Percentiles rank a stretch among this genome's conserved stretches.
phyloP scores from a whole-genome alignment of 2,888 invertebrate species.

The Protula sp. region DNA sequence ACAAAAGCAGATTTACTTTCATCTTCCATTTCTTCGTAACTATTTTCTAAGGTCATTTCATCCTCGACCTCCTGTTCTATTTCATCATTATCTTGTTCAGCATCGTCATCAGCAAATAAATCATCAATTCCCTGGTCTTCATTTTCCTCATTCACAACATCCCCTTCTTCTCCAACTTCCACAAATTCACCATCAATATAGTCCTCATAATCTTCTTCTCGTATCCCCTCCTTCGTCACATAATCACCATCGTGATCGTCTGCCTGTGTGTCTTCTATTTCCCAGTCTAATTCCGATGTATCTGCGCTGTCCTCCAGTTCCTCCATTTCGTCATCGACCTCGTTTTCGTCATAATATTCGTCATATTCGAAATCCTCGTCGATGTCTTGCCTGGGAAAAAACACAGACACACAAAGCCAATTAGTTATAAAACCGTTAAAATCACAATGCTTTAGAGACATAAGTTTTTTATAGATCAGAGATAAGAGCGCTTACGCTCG shows the following conservation, averaged over 20 bases:
- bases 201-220: not conserved
- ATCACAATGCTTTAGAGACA: too few species aligned
- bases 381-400: not conserved
- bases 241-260: too few species aligned
- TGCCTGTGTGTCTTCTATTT: too few species aligned
- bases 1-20: not conserved
- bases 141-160: not conserved
- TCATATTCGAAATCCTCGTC: not conserved
- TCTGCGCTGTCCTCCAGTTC: too few species aligned
- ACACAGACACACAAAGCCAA: too few species aligned
- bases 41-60: not conserved
- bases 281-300: too few species aligned
- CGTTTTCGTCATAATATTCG: not conserved
- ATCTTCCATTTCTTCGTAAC: not conserved
- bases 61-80: not conserved
- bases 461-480: too few species aligned
- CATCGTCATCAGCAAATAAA: too few species aligned
- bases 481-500: too few species aligned
- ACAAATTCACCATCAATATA: not conserved
- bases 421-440: too few species aligned
- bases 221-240: not conserved
- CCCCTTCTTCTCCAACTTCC: not conserved
- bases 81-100: not conserved
- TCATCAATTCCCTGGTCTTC: not conserved
- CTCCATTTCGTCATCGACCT: not conserved